Evolutionary conservation across 2,113 vertebrate species (phyloP).

Genomic region (Gobiocypris rarus): DNA sequence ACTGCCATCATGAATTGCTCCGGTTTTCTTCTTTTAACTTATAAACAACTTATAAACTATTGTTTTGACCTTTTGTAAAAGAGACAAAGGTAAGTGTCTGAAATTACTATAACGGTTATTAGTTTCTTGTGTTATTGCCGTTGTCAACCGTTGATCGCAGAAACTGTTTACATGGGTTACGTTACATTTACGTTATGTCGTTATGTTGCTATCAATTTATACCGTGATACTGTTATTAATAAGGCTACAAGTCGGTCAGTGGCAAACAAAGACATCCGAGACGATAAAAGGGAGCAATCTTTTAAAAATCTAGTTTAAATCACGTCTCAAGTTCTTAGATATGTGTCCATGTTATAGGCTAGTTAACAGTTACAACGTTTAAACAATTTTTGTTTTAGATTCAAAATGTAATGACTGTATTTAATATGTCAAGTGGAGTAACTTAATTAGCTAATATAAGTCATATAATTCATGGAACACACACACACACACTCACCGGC

Average conservation of each 20-base stretch:
- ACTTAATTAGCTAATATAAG: too few relatives aligned
- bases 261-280: neutral
- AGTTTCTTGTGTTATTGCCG: neutral
- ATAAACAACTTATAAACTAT: neutral
- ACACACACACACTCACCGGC: too few relatives aligned
- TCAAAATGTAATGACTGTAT: neutral
- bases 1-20: neutral
- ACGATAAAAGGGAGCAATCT: neutral
- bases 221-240: neutral
- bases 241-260: neutral
- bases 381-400: neutral
- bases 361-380: neutral
- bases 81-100: conserved; percentile 18
- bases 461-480: too few relatives aligned
- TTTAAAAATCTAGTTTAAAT: neutral
- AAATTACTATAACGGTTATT: neutral
- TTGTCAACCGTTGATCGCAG: neutral
- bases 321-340: neutral
- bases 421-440: neutral
- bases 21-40: neutral
- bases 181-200: neutral
- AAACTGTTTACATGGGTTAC: neutral
- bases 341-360: neutral
- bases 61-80: neutral
- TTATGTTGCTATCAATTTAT: neutral